Evolutionary conservation across 92 coral and sea anemone genomes (phyloP), one percentile per base, ranked within the genome.

Genomic region (Umimayanthus chanpuru): DNA sequence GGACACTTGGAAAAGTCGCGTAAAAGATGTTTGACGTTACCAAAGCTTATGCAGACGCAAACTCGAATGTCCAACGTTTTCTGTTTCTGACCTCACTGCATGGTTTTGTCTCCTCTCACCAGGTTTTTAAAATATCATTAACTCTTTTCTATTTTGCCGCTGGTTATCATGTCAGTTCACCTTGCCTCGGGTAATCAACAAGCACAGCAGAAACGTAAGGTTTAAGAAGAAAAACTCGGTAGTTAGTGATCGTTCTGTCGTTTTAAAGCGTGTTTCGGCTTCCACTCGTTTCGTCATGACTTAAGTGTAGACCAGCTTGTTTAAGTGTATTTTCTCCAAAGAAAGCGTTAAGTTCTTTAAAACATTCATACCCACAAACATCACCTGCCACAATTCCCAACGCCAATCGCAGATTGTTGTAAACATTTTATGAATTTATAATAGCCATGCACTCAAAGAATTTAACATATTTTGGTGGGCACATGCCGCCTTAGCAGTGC

Each of bases 341-440:
- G 20, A 53, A 53, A 16, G 79, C 2, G 44, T n/a, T 16, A 49
- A 47, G 81, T 77, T 39, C 25, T 21, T 8, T 81, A n/a, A 64
- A 66, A 40, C n/a, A 64, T 21, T 64, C 29, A 64, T 56, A 1
- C n/a, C 23, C 39, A 30, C 72, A 28, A 38, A 5, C 20, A 56
- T 21, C 85, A 81, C 86, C 86, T 40, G 86, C 38, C 41, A 55
- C 36, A 66, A 7, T 9, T 71, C 23, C 28, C 20, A 58, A 64
- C 20, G 29, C 61, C 85, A 81, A 65, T 81, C 38, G 39, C 32
- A 26, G 85, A 50, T 49, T 38, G 70, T 30, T 61, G 38, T 40
- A 36, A 65, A 83, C 87, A 71, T 83, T 82, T 70, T 50, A 83
- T 68, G 78, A 83, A 83, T 70, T 82, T 41, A 43, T 83, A 68